These are phyloP conservation scores for Lacerta agilis DNA, from an alignment of 2,797 vertebrate genomes.

Conservation along the genomic window DNA sequence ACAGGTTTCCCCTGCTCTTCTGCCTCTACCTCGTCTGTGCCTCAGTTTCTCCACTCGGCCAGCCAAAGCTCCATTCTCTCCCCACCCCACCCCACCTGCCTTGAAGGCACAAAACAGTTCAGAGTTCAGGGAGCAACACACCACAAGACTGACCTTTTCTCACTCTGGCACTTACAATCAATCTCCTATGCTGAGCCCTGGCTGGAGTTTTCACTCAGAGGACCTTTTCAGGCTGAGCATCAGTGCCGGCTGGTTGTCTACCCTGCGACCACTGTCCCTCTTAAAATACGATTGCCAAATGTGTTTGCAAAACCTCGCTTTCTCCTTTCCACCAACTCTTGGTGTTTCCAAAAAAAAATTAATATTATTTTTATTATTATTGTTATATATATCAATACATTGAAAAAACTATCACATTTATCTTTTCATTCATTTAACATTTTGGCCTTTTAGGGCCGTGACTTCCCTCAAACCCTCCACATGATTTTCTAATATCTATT, in stretches of 20 bases:
- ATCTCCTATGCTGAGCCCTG: fast-evolving
- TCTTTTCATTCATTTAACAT: too few relatives aligned
- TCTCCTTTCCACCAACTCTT: background rate
- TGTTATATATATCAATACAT: too few relatives aligned
- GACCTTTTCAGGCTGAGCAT: background rate
- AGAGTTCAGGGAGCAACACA: background rate
- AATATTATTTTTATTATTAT: too few relatives aligned
- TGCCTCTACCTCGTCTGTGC: too few relatives aligned
- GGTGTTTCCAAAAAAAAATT: too few relatives aligned
- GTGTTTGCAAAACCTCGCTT: background rate
- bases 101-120: background rate
- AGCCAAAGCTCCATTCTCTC: background rate
- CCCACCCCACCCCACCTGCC: background rate
- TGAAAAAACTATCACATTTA: too few relatives aligned
- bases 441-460: too few relatives aligned
- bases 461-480: too few relatives aligned
- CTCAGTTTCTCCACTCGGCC: background rate
- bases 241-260: background rate
- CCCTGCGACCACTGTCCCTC: background rate
- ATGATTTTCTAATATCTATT: too few relatives aligned
- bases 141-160: background rate
- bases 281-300: background rate
- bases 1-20: background rate
- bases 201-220: background rate
- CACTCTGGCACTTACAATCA: background rate